Evolutionary conservation across 2,888 invertebrate species (phyloP), one percentile per base, ranked within the genome.

Genomic region (Cataglyphis cursor): DNA sequence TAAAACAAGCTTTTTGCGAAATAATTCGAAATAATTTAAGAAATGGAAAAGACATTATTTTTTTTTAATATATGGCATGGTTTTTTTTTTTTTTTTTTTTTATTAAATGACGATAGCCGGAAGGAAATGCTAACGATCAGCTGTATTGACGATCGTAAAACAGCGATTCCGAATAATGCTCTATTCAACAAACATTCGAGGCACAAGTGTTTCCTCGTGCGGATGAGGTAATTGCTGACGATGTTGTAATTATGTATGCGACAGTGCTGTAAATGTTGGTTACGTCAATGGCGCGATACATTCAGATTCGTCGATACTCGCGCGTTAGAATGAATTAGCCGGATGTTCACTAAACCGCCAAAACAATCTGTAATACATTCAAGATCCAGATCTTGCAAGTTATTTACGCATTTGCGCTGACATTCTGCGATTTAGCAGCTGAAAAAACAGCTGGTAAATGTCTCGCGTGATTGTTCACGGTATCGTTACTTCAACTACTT

Each of bases 391-490:
- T 59, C 44, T 31, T 18, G 3, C 24, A 59, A 28, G 18, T 73
- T 59, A 59, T 41, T 64, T 74, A 74, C 48, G 51, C 24, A 15
- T 65, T 51, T 44, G 10, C 24, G 0, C 5, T 66, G 35, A 48
- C 35, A 66, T 66, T 51, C n/a, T 41, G 24, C 54, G 51, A 76
- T 31, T 66, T 38, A 38, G 4, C 28, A 28, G 15, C 38, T 12
- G 24, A 57, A 51, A 65, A 24, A 15, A 8, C 44, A 51, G 51
- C 44, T 18, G 54, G 12, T 12, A 24, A n/a, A 24, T 24, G 51
- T 24, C 38, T 76, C 74, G 72, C 73, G 57, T 78, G 72, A 70
- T 21, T 44, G 18, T 73, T 59, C 28, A 12, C 57, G 24, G 24
- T 35, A 35, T 68, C 12, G 31, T 15, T 72, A 31, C 24, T 38